These are phyloP conservation scores for Lithosia quadra DNA, from an alignment of 2,888 invertebrate genomes.

Conservation along the genomic window DNA sequence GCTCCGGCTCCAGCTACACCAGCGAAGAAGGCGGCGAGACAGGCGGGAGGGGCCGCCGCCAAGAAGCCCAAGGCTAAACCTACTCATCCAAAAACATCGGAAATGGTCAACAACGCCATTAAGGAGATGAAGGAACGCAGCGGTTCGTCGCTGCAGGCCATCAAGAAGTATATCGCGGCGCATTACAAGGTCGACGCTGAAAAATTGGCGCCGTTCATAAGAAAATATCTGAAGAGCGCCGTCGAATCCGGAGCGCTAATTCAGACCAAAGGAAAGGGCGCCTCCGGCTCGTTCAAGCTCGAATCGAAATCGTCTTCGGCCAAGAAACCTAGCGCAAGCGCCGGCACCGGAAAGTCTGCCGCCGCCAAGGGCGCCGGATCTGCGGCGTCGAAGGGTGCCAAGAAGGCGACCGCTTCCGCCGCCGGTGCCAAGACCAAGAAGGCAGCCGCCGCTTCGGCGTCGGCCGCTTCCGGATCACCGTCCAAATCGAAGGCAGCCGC, in stretches of 20 bases:
- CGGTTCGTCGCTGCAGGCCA: constrained; percentile 86
- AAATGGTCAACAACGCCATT: constrained; percentile 87
- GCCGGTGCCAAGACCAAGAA: constrained; percentile 43
- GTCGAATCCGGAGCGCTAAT: constrained; percentile 11
- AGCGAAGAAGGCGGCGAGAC: constrained; percentile 59
- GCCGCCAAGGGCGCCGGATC: constrained; percentile 19
- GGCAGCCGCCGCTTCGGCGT: constrained; percentile 35
- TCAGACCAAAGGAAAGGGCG: constrained; percentile 67
- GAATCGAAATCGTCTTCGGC: constrained; percentile 61
- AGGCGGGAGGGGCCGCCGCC: constrained; percentile 50
- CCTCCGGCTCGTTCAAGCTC: constrained; percentile 78
- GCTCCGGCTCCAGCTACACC: constrained; percentile 61
- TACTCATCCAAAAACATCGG: constrained; percentile 61
- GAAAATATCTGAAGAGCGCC: constrained; percentile 60
- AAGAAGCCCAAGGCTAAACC: constrained; percentile 62
- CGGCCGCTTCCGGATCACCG: constrained; percentile 33
- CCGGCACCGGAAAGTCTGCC: constrained; percentile 33
- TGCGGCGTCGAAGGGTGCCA: constrained; percentile 48
- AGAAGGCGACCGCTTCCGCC: constrained; percentile 45
- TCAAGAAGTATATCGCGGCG: constrained; percentile 88
- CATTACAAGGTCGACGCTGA: constrained; percentile 88
- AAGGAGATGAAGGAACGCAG: constrained; percentile 83
- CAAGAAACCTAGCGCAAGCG: constrained; percentile 26
- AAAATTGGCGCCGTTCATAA: constrained; percentile 87
- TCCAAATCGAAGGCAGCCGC: constrained; percentile 42